Percentiles rank a stretch among this genome's conserved stretches.
phyloP scores from a whole-genome alignment of 2,888 invertebrate genomes.

The Coelopa pilipes region DNA sequence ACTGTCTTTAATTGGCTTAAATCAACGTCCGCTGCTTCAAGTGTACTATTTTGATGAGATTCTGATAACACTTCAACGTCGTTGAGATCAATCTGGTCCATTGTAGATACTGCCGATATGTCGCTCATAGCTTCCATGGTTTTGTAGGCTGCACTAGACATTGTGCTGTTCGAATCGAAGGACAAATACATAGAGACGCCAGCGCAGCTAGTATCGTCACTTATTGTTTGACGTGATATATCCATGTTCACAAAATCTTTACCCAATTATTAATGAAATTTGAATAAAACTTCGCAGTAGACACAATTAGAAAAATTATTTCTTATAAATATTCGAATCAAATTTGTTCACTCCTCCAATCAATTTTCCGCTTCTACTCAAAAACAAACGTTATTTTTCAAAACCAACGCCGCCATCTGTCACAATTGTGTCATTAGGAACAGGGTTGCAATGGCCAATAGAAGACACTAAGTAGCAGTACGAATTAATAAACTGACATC shows the following conservation, averaged over 20 bases:
- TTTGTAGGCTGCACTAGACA: constrained; percentile 47
- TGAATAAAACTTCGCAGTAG: constrained; percentile 1
- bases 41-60: constrained; percentile 46
- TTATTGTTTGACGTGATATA: constrained; percentile 43
- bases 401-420: constrained; percentile 27
- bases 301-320: neutral
- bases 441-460: neutral
- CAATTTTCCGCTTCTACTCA: neutral
- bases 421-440: neutral
- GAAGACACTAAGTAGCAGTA: neutral
- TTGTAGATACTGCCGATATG: neutral
- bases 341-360: neutral
- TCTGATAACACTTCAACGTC: constrained; percentile 39
- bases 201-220: constrained; percentile 24
- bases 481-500: too few relatives aligned
- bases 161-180: constrained; percentile 57
- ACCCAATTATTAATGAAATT: neutral
- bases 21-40: constrained; percentile 47
- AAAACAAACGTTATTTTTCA: constrained; percentile 29
- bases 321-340: neutral
- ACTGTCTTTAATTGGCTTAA: constrained; percentile 42
- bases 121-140: constrained; percentile 43
- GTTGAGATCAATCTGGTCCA: neutral
- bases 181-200: constrained; percentile 57
- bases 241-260: constrained; percentile 45